phyloP scores from a whole-genome alignment of 2,888 invertebrate genomes.

The Acleris emargana region DNA sequence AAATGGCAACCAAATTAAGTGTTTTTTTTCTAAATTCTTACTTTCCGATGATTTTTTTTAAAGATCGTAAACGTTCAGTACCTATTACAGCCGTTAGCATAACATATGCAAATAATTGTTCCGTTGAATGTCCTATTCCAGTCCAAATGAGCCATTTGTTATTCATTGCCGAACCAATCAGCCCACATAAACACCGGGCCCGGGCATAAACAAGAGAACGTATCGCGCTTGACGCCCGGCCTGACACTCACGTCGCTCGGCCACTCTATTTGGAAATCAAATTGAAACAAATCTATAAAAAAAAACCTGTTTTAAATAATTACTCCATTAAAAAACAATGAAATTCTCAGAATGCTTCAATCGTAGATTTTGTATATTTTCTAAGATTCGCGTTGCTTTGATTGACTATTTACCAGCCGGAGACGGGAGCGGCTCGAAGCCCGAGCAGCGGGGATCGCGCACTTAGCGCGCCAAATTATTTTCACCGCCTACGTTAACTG shows the following conservation, averaged over 20 bases:
- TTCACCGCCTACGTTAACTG: conserved; percentile 56
- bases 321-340: conserved; percentile 61
- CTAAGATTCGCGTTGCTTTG: conserved; percentile 56
- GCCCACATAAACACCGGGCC: conserved; percentile 54
- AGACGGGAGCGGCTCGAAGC: conserved; percentile 39
- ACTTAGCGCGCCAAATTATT: conserved; percentile 70
- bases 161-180: conserved; percentile 41
- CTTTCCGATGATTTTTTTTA: background rate
- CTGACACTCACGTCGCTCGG: conserved; percentile 52
- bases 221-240: conserved; percentile 54
- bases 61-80: background rate
- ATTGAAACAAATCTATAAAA: conserved; percentile 57
- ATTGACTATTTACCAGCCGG: conserved; percentile 51
- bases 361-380: conserved; percentile 49
- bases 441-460: conserved; percentile 56
- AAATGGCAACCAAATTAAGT: too few species aligned
- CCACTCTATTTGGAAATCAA: conserved; percentile 50
- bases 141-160: conserved; percentile 48
- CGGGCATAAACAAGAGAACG: conserved; percentile 52
- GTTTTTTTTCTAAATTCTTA: too few species aligned
- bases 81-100: conserved; percentile 11
- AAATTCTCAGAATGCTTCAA: conserved; percentile 51
- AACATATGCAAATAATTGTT: conserved; percentile 29
- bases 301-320: conserved; percentile 59
- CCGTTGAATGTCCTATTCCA: conserved; percentile 38